Conservation (phyloP, 2,797 vertebrate genomes). For the Liasis olivaceus region DNA sequence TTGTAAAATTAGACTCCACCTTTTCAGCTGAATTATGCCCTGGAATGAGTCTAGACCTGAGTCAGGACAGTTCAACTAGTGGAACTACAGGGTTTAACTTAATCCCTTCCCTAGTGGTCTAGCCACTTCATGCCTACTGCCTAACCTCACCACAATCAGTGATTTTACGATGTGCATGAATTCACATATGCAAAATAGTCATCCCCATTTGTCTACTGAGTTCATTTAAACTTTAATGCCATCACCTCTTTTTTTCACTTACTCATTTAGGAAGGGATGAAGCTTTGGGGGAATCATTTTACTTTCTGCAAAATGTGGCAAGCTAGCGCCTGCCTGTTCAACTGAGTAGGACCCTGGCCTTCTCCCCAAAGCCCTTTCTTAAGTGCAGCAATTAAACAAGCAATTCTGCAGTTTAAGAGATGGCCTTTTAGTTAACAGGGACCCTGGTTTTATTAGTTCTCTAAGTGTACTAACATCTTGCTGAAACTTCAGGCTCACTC, state of each 20-base stretch:
- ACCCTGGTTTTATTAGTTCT: not conserved
- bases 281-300: not conserved
- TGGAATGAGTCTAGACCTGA: not conserved
- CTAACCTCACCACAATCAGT: not conserved
- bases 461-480: not conserved
- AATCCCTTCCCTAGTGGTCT: not conserved
- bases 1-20: not conserved
- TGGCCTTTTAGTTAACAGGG: not conserved
- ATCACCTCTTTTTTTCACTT: not conserved
- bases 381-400: not conserved
- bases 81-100: not conserved
- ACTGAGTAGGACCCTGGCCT: not conserved
- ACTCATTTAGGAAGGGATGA: not conserved
- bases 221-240: not conserved
- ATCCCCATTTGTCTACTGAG: not conserved
- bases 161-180: not conserved
- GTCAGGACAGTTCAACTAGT: not conserved
- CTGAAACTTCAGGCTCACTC: not conserved
- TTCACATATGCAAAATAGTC: not conserved
- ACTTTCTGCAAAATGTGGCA: not conserved
- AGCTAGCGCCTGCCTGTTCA: not conserved
- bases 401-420: not conserved
- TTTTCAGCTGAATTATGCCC: not conserved
- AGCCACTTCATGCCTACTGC: not conserved
- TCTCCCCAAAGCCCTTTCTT: not conserved